Percentiles rank a stretch among this genome's conserved stretches.
Evolutionary conservation across 2,888 invertebrate genomes (phyloP).

Genomic region (Masnerella sp.): DNA sequence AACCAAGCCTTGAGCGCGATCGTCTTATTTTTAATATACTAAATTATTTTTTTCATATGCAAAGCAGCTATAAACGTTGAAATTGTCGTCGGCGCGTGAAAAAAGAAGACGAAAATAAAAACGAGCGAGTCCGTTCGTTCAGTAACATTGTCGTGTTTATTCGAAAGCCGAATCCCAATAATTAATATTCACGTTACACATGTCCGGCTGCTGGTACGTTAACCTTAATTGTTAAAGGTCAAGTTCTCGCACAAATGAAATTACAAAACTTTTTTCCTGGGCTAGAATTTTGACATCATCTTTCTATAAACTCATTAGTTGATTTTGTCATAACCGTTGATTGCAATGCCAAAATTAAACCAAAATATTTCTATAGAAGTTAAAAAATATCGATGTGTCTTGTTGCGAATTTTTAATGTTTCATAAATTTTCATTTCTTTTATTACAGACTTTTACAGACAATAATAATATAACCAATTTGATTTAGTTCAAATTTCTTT

Average conservation of each 20-base stretch:
- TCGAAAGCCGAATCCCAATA: constrained; percentile 19
- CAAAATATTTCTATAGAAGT: too few species aligned
- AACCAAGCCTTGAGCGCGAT: constrained; percentile 50
- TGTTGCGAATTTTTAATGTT: too few species aligned
- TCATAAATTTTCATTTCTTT: too few species aligned
- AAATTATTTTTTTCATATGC: constrained; percentile 42
- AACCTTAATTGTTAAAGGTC: constrained; percentile 56
- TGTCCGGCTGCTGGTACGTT: constrained; percentile 51
- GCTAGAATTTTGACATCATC: too few species aligned
- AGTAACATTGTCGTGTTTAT: constrained; percentile 34
- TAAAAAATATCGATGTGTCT: too few species aligned
- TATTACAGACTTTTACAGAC: too few species aligned
- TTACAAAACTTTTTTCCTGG: too few species aligned
- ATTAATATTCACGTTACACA: constrained; percentile 51
- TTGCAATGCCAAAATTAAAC: too few species aligned
- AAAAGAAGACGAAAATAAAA: constrained; percentile 3
- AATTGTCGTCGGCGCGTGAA: constrained; percentile 14
- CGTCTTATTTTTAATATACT: constrained; percentile 40
- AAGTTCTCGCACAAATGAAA: constrained; percentile 41
- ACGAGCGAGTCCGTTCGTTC: constrained; percentile 1
- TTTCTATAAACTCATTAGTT: too few species aligned
- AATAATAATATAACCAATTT: too few species aligned
- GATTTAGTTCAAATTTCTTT: too few species aligned
- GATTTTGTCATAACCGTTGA: too few species aligned
- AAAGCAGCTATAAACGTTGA: constrained; percentile 21